These are phyloP conservation scores for Pentamera pediparva DNA, from an alignment of 53 echinoderm and acorn worm species.

Conservation along the genomic window DNA sequence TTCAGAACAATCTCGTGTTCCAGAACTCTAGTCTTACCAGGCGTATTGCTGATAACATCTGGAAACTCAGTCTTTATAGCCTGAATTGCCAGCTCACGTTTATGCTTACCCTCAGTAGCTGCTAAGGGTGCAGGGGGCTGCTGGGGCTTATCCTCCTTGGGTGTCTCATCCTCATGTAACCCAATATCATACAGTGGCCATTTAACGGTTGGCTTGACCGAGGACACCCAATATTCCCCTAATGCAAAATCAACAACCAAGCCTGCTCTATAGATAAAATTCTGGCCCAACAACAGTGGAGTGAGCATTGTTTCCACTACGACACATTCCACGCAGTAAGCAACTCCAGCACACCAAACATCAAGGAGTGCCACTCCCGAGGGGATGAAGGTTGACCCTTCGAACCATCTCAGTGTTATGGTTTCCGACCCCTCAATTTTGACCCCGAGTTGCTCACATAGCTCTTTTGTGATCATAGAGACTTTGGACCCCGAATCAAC, in stretches of 20 bases:
- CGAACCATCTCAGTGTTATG: neutral
- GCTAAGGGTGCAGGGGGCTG: neutral
- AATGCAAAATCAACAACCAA: neutral
- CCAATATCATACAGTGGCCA: constrained; percentile 2
- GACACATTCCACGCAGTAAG: constrained; percentile 1
- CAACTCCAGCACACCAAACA: neutral
- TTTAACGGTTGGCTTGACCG: neutral
- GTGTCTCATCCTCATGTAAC: neutral
- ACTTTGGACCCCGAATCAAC: neutral
- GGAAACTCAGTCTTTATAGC: neutral
- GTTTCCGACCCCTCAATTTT: neutral
- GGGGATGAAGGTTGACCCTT: neutral
- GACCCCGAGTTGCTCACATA: neutral
- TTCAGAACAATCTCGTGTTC: neutral
- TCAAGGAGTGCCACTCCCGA: constrained; percentile 1
- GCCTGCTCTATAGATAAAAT: neutral
- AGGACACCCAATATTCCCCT: constrained; percentile 2
- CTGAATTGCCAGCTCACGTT: constrained; percentile 4
- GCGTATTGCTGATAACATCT: neutral
- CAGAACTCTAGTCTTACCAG: neutral
- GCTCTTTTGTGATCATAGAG: neutral
- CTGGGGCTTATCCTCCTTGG: neutral
- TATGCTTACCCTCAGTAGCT: neutral
- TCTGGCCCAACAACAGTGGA: neutral
- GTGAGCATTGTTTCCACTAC: neutral